These are phyloP conservation scores for Cisticola juncidis DNA, from an alignment of 2,113 vertebrate species.

Conservation along the genomic window DNA sequence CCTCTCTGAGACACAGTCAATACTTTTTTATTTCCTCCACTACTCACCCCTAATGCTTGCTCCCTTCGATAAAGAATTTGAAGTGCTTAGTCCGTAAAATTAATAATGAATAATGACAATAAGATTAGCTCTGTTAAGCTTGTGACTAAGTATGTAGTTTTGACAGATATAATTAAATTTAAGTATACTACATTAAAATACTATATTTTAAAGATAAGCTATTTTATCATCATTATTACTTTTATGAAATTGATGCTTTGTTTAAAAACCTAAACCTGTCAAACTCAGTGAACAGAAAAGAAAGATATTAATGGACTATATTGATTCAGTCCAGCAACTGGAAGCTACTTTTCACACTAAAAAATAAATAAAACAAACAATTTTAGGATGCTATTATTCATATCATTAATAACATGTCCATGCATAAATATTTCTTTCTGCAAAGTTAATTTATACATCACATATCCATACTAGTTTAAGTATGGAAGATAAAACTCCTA, in stretches of 20 bases:
- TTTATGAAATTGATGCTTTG: constrained; percentile 11
- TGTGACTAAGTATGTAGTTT: background rate
- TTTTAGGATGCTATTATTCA: background rate
- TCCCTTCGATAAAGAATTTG: background rate
- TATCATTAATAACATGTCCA: background rate
- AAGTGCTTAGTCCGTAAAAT: background rate
- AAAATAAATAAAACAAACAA: background rate
- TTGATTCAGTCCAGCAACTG: background rate
- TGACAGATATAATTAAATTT: background rate
- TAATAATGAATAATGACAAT: background rate
- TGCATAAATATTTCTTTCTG: background rate
- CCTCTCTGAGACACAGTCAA: background rate
- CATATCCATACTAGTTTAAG: background rate
- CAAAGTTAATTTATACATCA: background rate
- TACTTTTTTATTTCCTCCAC: background rate
- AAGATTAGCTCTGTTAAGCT: background rate
- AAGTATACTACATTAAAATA: background rate
- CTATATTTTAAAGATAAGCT: background rate
- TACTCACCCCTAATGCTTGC: background rate
- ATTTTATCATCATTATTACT: background rate
- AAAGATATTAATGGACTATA: background rate
- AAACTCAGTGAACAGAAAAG: background rate
- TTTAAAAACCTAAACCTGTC: background rate
- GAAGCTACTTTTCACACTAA: background rate
- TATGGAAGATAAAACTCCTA: background rate